Evolutionary conservation across 2,888 invertebrate species (phyloP).

Genomic region (Strigamia transsilvanica): DNA sequence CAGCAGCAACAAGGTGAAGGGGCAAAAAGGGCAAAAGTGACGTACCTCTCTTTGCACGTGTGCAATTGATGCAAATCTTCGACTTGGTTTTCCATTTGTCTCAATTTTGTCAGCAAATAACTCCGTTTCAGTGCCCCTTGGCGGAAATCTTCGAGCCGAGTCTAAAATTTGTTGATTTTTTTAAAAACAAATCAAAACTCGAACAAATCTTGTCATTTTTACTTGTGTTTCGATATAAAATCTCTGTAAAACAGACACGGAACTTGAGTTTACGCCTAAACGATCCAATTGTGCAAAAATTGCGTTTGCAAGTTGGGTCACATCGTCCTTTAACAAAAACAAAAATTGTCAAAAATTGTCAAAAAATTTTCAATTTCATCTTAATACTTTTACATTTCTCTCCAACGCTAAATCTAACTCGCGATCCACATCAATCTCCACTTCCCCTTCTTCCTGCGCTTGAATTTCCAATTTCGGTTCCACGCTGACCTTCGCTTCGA

Average conservation of each 20-base stretch:
- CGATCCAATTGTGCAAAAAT: constrained; percentile 51
- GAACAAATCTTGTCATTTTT: not conserved
- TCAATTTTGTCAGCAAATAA: constrained; percentile 72
- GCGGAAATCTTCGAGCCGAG: constrained; percentile 72
- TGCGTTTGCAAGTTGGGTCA: constrained; percentile 18
- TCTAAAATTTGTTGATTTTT: constrained; percentile 70
- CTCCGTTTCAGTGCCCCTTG: constrained; percentile 69
- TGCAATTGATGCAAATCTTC: constrained; percentile 72
- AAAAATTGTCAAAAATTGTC: not conserved
- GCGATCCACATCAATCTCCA: constrained; percentile 55
- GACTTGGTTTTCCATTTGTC: constrained; percentile 70
- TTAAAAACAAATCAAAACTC: constrained; percentile 49
- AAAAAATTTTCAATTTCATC: not conserved
- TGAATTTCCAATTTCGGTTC: constrained; percentile 55
- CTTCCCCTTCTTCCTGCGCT: not conserved
- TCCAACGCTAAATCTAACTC: constrained; percentile 57
- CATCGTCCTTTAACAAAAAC: not conserved
- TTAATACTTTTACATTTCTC: constrained; percentile 52
- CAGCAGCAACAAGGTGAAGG: constrained; percentile 1
- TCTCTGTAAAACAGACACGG: constrained; percentile 51
- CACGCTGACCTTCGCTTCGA: not conserved
- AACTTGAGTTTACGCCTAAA: constrained; percentile 7
- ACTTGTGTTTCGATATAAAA: constrained; percentile 39
- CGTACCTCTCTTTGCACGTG: constrained; percentile 78
- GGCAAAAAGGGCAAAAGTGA: constrained; percentile 44